These are phyloP conservation scores for Lytechinus variegatus DNA, from an alignment of 35 echinoderm and acorn worm species.

Conservation along the genomic window DNA sequence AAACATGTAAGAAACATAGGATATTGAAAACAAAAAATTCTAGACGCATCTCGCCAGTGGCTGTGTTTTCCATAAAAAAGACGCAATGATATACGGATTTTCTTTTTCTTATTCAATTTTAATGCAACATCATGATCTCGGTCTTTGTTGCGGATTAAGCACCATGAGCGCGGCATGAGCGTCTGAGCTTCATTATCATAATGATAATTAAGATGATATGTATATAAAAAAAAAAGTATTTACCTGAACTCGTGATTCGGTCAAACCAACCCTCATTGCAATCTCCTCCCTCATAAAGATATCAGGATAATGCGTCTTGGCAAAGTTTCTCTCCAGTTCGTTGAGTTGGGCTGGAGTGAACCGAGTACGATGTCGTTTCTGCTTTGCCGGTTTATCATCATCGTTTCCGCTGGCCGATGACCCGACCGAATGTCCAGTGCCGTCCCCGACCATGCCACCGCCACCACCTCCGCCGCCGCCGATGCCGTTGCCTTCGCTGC, in stretches of 20 bases:
- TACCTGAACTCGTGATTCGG: constrained; percentile 99
- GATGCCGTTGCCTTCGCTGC: neutral
- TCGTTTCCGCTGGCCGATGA: constrained; percentile 35
- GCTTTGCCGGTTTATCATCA: constrained; percentile 64
- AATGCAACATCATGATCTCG: too few species aligned
- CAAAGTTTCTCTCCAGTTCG: constrained; percentile 98
- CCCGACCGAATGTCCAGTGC: constrained; percentile 22
- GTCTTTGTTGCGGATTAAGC: too few species aligned
- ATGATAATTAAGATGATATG: too few species aligned
- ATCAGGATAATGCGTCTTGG: constrained; percentile 99
- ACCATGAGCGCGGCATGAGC: too few species aligned
- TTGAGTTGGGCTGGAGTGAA: constrained; percentile 98
- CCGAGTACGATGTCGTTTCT: constrained; percentile 94
- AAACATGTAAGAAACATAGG: too few species aligned
- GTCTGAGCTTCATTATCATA: too few species aligned
- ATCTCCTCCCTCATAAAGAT: constrained; percentile 99
- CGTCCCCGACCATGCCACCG: constrained; percentile 28
- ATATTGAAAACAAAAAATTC: too few species aligned
- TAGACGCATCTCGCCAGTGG: too few species aligned
- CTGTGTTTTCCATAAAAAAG: too few species aligned
- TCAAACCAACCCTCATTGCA: constrained; percentile 97
- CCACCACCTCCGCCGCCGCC: constrained; percentile 23
- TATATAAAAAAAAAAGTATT: neutral
- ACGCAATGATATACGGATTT: too few species aligned
- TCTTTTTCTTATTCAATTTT: too few species aligned